Conservation (phyloP, 1,140 invertebrate species). For the Druon quercuslanigerum region DNA sequence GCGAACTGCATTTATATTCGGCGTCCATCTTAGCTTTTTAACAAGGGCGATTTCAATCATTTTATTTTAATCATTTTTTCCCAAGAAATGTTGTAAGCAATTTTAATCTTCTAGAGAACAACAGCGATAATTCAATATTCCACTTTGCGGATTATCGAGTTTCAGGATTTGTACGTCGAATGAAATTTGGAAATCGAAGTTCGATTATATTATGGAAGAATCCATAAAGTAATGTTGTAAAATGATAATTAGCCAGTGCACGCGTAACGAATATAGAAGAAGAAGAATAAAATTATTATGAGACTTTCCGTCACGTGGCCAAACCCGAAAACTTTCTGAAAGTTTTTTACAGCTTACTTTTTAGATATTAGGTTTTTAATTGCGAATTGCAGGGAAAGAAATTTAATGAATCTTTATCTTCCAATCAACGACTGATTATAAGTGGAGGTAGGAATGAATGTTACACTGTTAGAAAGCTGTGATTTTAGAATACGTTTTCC, state of each 20-base stretch:
- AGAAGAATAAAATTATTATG: neutral
- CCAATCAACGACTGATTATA: neutral
- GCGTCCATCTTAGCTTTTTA: neutral
- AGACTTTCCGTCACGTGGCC: neutral
- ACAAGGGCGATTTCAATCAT: neutral
- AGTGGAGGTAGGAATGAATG: constrained; percentile 5
- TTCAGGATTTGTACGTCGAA: constrained; percentile 7
- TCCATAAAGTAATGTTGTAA: neutral
- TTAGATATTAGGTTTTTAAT: too few relatives aligned
- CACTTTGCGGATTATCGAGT: constrained; percentile 29
- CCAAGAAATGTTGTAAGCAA: neutral
- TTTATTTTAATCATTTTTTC: neutral
- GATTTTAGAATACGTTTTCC: constrained; percentile 23
- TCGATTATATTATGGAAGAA: neutral
- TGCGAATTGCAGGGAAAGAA: neutral
- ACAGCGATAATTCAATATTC: neutral
- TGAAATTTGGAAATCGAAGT: constrained; percentile 16
- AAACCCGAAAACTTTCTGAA: neutral
- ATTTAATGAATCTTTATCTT: neutral
- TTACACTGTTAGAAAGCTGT: constrained; percentile 22
- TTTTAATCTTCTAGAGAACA: neutral
- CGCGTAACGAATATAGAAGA: neutral
- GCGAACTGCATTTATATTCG: constrained; percentile 25
- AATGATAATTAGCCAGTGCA: constrained; percentile 18
- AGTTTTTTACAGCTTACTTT: neutral